Percentiles rank a stretch among this genome's conserved stretches.
phyloP scores from a whole-genome alignment of 2,113 vertebrate species.

The Solea senegalensis region DNA sequence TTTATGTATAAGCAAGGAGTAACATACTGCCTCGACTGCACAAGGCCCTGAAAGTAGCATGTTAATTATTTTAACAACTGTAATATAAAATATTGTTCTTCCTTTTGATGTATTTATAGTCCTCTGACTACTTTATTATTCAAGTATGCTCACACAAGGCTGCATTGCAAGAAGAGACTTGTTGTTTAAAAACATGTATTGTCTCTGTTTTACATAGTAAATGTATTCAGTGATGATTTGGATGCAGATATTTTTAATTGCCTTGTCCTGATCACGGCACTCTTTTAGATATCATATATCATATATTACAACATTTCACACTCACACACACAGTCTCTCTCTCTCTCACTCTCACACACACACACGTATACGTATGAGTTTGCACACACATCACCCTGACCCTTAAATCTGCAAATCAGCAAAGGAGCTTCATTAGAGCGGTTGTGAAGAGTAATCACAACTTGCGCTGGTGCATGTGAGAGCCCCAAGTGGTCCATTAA shows the following conservation, averaged over 20 bases:
- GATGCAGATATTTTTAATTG: slow-evolving; percentile 51
- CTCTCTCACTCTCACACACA: slow-evolving; percentile 2
- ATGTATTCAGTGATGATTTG: slow-evolving; percentile 6
- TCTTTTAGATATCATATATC: slow-evolving; percentile 10
- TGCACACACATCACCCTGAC: slow-evolving; percentile 25
- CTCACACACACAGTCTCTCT: background rate
- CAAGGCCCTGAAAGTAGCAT: background rate
- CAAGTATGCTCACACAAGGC: slow-evolving; percentile 46
- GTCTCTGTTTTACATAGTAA: slow-evolving; percentile 13
- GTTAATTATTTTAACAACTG: slow-evolving; percentile 6
- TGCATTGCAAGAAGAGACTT: slow-evolving; percentile 5
- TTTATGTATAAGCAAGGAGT: background rate
- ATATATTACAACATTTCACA: background rate
- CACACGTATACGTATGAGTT: background rate
- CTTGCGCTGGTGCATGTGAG: slow-evolving; percentile 26
- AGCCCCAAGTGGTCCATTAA: slow-evolving; percentile 50
- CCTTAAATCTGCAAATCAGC: slow-evolving; percentile 62
- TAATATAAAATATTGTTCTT: slow-evolving; percentile 12
- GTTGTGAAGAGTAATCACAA: slow-evolving; percentile 56
- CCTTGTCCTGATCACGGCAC: slow-evolving; percentile 27
- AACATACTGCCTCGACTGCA: background rate
- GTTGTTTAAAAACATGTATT: background rate
- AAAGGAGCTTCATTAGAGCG: slow-evolving; percentile 59
- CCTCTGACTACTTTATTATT: slow-evolving; percentile 44
- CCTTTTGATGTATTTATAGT: slow-evolving; percentile 34